A percentile compares a stretch with the other conserved stretches of the same genome.
phyloP scores from a whole-genome alignment of 2,113 vertebrate genomes.

The Cariama cristata region DNA sequence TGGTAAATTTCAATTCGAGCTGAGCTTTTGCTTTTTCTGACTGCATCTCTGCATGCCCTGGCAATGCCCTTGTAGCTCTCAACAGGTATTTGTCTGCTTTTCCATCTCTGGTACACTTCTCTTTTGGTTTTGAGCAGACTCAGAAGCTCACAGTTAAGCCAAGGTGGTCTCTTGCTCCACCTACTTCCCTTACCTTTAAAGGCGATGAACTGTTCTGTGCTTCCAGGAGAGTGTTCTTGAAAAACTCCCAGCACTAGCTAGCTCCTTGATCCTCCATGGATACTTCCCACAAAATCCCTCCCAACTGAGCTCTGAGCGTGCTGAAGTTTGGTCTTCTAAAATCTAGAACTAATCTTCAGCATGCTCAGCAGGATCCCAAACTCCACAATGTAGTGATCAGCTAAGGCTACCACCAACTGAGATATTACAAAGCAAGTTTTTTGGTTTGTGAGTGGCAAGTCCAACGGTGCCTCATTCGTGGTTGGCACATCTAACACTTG shows the following conservation, averaged over 20 bases:
- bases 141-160: background rate
- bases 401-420: background rate
- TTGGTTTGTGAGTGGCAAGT: background rate
- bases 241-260: background rate
- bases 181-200: background rate
- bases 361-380: background rate
- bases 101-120: background rate
- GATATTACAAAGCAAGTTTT: background rate
- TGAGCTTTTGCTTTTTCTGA: background rate
- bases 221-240: background rate
- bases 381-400: background rate
- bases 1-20: background rate
- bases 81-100: background rate
- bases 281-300: background rate
- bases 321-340: background rate
- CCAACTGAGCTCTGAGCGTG: background rate
- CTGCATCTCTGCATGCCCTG: background rate
- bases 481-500: background rate
- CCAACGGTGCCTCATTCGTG: background rate
- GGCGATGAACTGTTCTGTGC: background rate
- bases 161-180: background rate
- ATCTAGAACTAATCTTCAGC: background rate
- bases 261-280: background rate
- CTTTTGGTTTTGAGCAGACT: background rate
- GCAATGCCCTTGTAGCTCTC: background rate